Percentiles rank a stretch among this genome's conserved stretches.
phyloP scores from a whole-genome alignment of 35 echinoderm and acorn worm genomes.

The Apostichopus parvimensis region DNA sequence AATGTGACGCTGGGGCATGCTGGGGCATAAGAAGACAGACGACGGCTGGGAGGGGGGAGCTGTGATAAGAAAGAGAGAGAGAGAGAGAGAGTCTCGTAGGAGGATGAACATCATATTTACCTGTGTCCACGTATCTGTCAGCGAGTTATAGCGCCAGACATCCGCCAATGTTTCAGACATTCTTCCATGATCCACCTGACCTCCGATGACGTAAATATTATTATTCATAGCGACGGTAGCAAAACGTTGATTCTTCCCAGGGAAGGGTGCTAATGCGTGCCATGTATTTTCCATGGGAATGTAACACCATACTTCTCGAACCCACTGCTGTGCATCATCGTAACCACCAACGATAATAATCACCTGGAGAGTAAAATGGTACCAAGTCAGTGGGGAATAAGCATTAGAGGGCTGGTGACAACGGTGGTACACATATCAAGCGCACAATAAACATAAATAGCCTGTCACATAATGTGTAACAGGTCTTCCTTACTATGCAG shows the following conservation, averaged over 20 bases:
- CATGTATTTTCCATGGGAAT: slow-evolving; percentile 73
- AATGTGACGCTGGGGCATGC: too few species aligned
- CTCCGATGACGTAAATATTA: slow-evolving; percentile 95
- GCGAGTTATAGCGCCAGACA: slow-evolving; percentile 94
- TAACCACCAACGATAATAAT: slow-evolving; percentile 91
- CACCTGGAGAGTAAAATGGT: slow-evolving; percentile 44
- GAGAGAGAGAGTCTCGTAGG: background rate
- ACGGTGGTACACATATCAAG: too few species aligned
- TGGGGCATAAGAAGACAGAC: too few species aligned
- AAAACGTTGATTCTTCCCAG: slow-evolving; percentile 90
- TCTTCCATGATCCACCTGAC: slow-evolving; percentile 82
- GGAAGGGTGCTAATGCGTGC: slow-evolving; percentile 82
- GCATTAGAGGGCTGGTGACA: too few species aligned
- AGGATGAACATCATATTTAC: background rate
- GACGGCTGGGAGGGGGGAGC: background rate
- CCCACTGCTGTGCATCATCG: slow-evolving; percentile 84
- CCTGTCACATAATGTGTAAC: too few species aligned
- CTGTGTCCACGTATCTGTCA: slow-evolving; percentile 87
- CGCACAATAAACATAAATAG: too few species aligned
- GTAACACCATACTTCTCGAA: slow-evolving; percentile 89
- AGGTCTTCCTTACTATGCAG: too few species aligned
- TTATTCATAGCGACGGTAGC: slow-evolving; percentile 78
- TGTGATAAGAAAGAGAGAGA: background rate
- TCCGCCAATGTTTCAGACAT: slow-evolving; percentile 95
- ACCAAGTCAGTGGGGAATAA: too few species aligned